Conservation (phyloP, 30 jellyfish, hydroid and myxozoan genomes). For the Pseudorhiza aurosa region DNA sequence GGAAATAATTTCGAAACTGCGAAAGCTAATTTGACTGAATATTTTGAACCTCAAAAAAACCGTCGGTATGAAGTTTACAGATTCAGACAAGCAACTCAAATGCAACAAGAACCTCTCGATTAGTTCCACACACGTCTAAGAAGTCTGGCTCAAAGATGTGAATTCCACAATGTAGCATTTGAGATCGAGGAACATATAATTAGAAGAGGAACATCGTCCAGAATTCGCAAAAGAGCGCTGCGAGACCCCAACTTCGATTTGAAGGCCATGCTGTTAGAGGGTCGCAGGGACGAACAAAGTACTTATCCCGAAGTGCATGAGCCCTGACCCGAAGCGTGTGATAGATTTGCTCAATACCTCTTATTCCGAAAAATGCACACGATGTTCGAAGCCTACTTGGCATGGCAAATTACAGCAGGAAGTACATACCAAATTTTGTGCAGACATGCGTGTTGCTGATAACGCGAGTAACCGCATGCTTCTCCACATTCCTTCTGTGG, state of each 20-base stretch:
- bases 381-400: no score
- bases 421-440: no score
- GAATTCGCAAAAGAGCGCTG: slow-evolving; percentile 28
- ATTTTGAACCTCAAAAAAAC: slow-evolving; percentile 48
- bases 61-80: slow-evolving; percentile 42
- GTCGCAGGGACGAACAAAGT: slow-evolving; percentile 43
- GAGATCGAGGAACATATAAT: slow-evolving; percentile 33
- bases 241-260: slow-evolving; percentile 25
- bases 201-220: slow-evolving; percentile 38
- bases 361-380: no score
- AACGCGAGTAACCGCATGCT: background rate
- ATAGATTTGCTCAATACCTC: background rate
- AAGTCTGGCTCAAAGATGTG: slow-evolving; percentile 32
- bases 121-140: slow-evolving; percentile 44
- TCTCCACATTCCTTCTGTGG: slow-evolving; percentile 1
- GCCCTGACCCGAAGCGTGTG: background rate
- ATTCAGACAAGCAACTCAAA: slow-evolving; percentile 44
- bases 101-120: slow-evolving; percentile 25
- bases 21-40: slow-evolving; percentile 10
- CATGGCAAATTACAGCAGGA: no score
- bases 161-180: slow-evolving; percentile 21
- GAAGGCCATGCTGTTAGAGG: slow-evolving; percentile 53
- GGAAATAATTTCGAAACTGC: slow-evolving; percentile 13
- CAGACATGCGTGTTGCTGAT: slow-evolving; percentile 14
- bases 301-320: background rate